These are phyloP conservation scores for Apostichopus parvimensis DNA, from an alignment of 35 echinoderm and acorn worm species.

Conservation along the genomic window DNA sequence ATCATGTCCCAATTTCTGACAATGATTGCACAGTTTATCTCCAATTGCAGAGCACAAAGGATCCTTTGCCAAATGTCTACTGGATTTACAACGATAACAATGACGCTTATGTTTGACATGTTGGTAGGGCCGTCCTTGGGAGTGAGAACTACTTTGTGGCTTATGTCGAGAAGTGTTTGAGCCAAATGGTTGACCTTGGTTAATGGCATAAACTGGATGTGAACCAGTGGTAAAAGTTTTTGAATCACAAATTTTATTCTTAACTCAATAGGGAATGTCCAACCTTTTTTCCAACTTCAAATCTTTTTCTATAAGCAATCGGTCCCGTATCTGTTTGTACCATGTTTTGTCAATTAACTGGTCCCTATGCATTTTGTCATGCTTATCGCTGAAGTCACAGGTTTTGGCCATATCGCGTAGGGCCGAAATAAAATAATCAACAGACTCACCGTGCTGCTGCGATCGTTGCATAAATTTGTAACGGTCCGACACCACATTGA, in stretches of 20 bases:
- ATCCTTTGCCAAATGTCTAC: background rate
- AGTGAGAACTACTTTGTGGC: background rate
- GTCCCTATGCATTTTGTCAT: slow-evolving; percentile 43
- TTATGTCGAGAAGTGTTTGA: background rate
- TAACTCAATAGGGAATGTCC: background rate
- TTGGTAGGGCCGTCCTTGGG: background rate
- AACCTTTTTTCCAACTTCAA: background rate
- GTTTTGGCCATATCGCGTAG: slow-evolving; percentile 42
- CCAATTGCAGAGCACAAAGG: background rate
- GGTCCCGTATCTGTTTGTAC: background rate
- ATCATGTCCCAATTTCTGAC: slow-evolving; percentile 2
- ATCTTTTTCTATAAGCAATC: slow-evolving; percentile 13
- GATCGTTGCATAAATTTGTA: slow-evolving; percentile 66
- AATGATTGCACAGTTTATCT: background rate
- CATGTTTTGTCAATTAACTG: slow-evolving; percentile 34
- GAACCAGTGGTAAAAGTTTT: background rate
- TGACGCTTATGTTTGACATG: background rate
- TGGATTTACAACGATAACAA: slow-evolving; percentile 19
- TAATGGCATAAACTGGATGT: no score
- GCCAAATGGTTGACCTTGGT: background rate
- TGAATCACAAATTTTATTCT: background rate
- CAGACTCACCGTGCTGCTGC: slow-evolving; percentile 56
- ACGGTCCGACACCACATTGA: slow-evolving; percentile 63
- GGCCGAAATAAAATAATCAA: slow-evolving; percentile 41
- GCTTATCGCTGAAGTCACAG: slow-evolving; percentile 54